Base-by-base conservation (phyloP, 2,888 invertebrate species). In the Eupithecia inturbata region DNA sequence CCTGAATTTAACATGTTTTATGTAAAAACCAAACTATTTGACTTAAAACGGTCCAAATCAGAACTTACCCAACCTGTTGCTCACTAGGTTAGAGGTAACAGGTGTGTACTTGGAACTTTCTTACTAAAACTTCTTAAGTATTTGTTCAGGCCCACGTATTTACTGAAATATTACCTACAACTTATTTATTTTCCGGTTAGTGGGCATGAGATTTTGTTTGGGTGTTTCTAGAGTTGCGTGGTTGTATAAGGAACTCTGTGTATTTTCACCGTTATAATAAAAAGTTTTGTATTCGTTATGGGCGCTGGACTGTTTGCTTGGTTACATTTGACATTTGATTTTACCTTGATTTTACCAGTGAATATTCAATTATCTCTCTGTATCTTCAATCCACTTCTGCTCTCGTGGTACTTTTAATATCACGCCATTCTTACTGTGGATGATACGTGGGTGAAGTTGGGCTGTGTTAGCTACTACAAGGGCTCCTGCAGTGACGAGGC, bases 11-110 rank as follows among this genome's bases (percentile, higher is more conserved):
- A 4, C 31, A 4, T 31, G 5, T 31, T 31, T 31, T 31, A 31
- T 31, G 3, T 31, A 5, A 31, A 3, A 49, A 10, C 10, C n/a
- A 3, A 22, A 1, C 53, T 53, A 10, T 22, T 9, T 9, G 22
- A 53, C 53, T 10, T 22, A n/a, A 10, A 53, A 12, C 57, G 26
- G 22, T 57, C 12, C 5, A 57, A 57, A 3, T 57, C 22, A 26
- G 57, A 57, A 5, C 26, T 26, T 0, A 14, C 22, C 26, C 3
- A 57, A 57, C 22, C 70, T 74, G 73, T 74, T 74, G 73, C 53
- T 62, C n/a, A n/a, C 63, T 9, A 63, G 28, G 45, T n/a, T n/a
- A 1, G 39, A 68, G 16, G 73, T 67, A 74, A 74, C 74, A 74
- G 71, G 71, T 74, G 71, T 64, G 67, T 57, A 41, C 36, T 60